Evolutionary conservation across 2,797 vertebrate species (phyloP), one percentile per base, ranked within the genome.

Genomic region (Sciurus carolinensis): DNA sequence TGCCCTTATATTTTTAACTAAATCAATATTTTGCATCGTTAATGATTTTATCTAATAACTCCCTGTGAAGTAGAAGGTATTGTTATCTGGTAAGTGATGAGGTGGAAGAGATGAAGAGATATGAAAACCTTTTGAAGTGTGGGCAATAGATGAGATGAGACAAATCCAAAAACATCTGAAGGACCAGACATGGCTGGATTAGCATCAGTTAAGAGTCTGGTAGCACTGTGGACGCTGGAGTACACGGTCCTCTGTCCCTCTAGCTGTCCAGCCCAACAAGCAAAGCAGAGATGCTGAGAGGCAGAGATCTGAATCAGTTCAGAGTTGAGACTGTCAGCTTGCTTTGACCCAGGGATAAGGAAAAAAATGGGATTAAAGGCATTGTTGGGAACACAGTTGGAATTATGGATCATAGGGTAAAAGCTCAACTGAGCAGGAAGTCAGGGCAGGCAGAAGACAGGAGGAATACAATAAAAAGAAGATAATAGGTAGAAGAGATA

Each of bases 11-110:
- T 84, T 91, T 96, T 94, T 90, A 87, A 69, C 57, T 42, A 67
- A 93, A 71, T 87, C 50, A 71, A 42, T 85, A 85, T 77, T 94
- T 92, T 95, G 14, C 57, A 33, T 94, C 94, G 76, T 92, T 80
- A 82, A 77, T 22, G 10, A 39, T 73, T 26, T 75, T 79, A 69
- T 83, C 4, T 5, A 33, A 1, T 87, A 62, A 80, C 39, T 87
- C 28, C 18, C 33, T 93, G 4, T 91, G 50, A 87, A 81, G 33
- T 83, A 73, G 50, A 84, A 83, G 42, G 14, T 18, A 67, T 5
- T 91, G 24, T 76, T 83, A 24, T 52, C 79, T 94, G 76, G 33
- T 59, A 81, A 84, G 6, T 72, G 26, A 10, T 9, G 66, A 57
- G 57, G 24, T 0, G 0, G 24, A 87, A 18, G 36, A 52, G 18